These are phyloP conservation scores for Micrasema minimum DNA, from an alignment of 1,140 invertebrate genomes.

Conservation along the genomic window DNA sequence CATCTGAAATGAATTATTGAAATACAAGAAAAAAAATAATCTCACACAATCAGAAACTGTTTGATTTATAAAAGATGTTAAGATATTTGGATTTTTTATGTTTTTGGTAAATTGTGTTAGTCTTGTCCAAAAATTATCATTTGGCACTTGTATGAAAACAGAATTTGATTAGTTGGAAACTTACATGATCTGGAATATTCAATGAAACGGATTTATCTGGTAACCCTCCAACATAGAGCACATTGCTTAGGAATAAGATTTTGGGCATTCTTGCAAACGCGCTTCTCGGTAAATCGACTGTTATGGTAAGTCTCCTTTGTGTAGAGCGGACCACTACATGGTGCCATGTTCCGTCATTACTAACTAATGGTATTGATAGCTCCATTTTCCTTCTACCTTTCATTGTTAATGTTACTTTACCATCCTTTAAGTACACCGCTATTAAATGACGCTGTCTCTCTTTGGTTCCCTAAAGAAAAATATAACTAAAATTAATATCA, in stretches of 20 bases:
- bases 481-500: neutral
- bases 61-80: no score
- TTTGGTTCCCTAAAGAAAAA: slow-evolving; percentile 69
- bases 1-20: slow-evolving; percentile 59
- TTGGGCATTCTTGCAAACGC: slow-evolving; percentile 72
- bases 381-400: slow-evolving; percentile 75
- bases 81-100: no score
- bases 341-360: slow-evolving; percentile 90
- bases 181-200: slow-evolving; percentile 65
- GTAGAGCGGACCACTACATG: slow-evolving; percentile 73
- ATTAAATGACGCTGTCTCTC: slow-evolving; percentile 77
- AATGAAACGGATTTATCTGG: slow-evolving; percentile 68
- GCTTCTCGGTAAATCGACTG: slow-evolving; percentile 73
- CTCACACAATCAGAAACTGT: no score
- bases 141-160: slow-evolving; percentile 3
- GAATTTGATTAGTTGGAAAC: slow-evolving; percentile 45
- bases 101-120: no score
- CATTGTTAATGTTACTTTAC: slow-evolving; percentile 75
- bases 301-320: slow-evolving; percentile 73
- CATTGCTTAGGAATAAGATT: slow-evolving; percentile 74
- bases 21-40: neutral
- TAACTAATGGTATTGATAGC: slow-evolving; percentile 68
- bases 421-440: slow-evolving; percentile 76
- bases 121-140: no score
- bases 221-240: slow-evolving; percentile 83